Conservation (phyloP, 2,888 invertebrate species). For the Graphium colonna region DNA sequence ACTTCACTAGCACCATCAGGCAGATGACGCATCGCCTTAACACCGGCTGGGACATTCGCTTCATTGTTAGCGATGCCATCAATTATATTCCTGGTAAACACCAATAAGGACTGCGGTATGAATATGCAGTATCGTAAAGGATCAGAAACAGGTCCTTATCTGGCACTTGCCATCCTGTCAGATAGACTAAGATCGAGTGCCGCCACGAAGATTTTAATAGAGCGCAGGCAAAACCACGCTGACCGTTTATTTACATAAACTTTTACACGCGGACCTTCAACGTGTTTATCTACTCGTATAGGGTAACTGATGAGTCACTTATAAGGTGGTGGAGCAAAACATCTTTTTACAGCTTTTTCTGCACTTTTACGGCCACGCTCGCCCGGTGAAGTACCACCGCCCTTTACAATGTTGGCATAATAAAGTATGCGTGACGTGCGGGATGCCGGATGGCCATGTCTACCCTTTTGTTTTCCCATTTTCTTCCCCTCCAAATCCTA, state of each 20-base stretch:
- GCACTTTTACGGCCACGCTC: too few relatives aligned
- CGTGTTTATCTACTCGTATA: too few relatives aligned
- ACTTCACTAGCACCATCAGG: too few relatives aligned
- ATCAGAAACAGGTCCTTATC: slow-evolving; percentile 36
- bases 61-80: slow-evolving; percentile 23
- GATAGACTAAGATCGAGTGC: slow-evolving; percentile 36
- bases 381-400: too few relatives aligned
- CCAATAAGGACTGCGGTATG: slow-evolving; percentile 25
- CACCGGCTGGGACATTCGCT: slow-evolving; percentile 15
- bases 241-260: slow-evolving; percentile 1
- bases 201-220: slow-evolving; percentile 21
- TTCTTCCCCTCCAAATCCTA: too few relatives aligned
- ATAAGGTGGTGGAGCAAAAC: too few relatives aligned
- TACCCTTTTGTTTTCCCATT: too few relatives aligned
- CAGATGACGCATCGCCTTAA: slow-evolving; percentile 20
- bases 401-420: too few relatives aligned
- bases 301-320: too few relatives aligned
- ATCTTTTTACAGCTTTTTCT: too few relatives aligned
- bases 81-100: slow-evolving; percentile 25
- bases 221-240: slow-evolving; percentile 9
- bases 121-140: slow-evolving; percentile 31
- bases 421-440: too few relatives aligned
- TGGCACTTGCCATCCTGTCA: slow-evolving; percentile 33
- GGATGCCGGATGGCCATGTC: too few relatives aligned
- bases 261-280: neutral